These are phyloP conservation scores for Callithrix jacchus DNA, from an alignment of 2,113 vertebrate genomes.

Conservation along the genomic window DNA sequence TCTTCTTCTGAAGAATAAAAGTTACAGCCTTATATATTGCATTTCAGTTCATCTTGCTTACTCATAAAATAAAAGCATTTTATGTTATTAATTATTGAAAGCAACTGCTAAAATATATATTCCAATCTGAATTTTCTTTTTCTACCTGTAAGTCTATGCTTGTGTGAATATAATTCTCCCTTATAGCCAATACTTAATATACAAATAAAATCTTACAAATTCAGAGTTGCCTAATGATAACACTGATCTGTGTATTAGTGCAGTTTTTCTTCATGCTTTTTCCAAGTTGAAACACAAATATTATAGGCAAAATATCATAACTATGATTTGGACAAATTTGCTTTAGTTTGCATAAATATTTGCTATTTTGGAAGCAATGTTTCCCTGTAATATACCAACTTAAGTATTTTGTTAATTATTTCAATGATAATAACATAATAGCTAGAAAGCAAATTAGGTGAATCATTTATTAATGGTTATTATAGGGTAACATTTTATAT, in stretches of 20 bases:
- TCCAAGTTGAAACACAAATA: neutral
- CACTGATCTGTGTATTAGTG: neutral
- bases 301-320: neutral
- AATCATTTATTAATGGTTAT: neutral
- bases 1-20: conserved; percentile 37
- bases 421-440: neutral
- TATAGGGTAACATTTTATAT: neutral
- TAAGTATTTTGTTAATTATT: neutral
- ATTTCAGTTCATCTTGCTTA: conserved; percentile 16
- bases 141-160: neutral
- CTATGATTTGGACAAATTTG: neutral
- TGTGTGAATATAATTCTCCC: neutral
- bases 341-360: neutral
- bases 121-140: neutral
- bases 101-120: neutral
- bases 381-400: neutral
- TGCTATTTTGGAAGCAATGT: neutral
- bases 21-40: conserved; percentile 1
- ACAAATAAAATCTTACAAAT: neutral
- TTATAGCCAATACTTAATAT: neutral
- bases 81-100: neutral
- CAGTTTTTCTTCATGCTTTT: neutral
- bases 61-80: neutral
- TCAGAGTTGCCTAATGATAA: neutral
- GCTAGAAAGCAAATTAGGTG: neutral